Evolutionary conservation across 2,113 vertebrate species (phyloP), one percentile per base, ranked within the genome.

Genomic region (Crotalus viridis): DNA sequence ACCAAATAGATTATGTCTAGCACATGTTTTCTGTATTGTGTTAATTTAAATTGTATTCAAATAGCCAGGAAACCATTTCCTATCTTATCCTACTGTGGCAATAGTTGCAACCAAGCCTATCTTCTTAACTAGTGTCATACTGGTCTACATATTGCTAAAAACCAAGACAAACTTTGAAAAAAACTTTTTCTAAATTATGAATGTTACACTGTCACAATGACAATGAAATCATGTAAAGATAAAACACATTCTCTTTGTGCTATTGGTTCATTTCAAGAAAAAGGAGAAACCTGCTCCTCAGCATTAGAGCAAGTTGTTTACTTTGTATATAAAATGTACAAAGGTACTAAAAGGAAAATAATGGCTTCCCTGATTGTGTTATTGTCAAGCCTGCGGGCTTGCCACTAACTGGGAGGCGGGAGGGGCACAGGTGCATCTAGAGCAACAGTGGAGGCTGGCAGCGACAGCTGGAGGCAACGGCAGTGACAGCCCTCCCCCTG

Each of bases 81-180:
- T 88, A 39, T 81, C 93, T 96, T 97, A 97, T 90, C 93, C 98
- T 98, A 98, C 97, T 95, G 97, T 97, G 96, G 98, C 96, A 97
- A 55, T 98, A 96, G 98, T 97, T 96, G 97, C 97, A 96, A 98
- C 95, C 94, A 97, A 94, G 54, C 88, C 93, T 52, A 54, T 94
- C 95, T 97, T 97, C 96, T 98, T 97, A 97, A 95, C 93, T 93
- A 64, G 64, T 43, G 94, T 94, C 95, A 95, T 87, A 92, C 69
- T 89, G 43, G 93, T 94, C 87, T 93, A 94, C 95, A 97, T 96
- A 93, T 95, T 95, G 87, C 86, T 93, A 93, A 96, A 97, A 96
- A 90, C 93, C 94, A 93, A 97, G 96, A 96, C 94, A 33, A 3
- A 91, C 95, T 97, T 97, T 91, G 94, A 96, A 96, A 95, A 93